These are phyloP conservation scores for Danaus plexippus DNA, from an alignment of 1,140 invertebrate genomes.

Conservation along the genomic window DNA sequence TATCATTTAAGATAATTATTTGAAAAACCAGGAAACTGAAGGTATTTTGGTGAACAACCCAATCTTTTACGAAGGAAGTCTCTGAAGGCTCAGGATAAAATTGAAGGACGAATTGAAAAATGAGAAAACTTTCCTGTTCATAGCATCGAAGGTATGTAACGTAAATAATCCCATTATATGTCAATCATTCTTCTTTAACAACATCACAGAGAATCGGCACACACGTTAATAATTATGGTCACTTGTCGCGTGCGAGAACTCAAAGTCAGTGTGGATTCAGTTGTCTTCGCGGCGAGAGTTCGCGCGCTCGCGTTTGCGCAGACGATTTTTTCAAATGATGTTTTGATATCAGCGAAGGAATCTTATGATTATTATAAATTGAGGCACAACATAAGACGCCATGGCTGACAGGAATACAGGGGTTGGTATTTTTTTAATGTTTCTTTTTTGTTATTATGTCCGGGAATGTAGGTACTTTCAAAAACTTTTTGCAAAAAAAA, in stretches of 20 bases:
- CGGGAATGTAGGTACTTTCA: conserved; percentile 7
- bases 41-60: too few species aligned
- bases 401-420: conserved; percentile 28
- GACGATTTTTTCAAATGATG: conserved; percentile 19
- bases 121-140: too few species aligned
- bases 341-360: conserved; percentile 13
- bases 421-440: conserved; percentile 27
- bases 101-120: too few species aligned
- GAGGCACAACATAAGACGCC: conserved; percentile 3
- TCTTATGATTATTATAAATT: conserved; percentile 11
- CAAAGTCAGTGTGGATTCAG: conserved; percentile 12
- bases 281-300: conserved; percentile 32
- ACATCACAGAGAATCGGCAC: conserved; percentile 7
- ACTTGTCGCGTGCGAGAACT: conserved; percentile 9
- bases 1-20: too few species aligned
- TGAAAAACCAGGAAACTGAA: too few species aligned
- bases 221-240: conserved; percentile 17
- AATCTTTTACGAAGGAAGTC: too few species aligned
- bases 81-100: too few species aligned
- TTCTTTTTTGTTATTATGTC: conserved; percentile 11
- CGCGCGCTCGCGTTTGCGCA: conserved; percentile 32
- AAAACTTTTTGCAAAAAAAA: too few species aligned
- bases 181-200: not conserved
- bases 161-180: conserved; percentile 5
- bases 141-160: not conserved